Conservation (phyloP, 1,140 invertebrate genomes). For the Dysdera silvatica region DNA sequence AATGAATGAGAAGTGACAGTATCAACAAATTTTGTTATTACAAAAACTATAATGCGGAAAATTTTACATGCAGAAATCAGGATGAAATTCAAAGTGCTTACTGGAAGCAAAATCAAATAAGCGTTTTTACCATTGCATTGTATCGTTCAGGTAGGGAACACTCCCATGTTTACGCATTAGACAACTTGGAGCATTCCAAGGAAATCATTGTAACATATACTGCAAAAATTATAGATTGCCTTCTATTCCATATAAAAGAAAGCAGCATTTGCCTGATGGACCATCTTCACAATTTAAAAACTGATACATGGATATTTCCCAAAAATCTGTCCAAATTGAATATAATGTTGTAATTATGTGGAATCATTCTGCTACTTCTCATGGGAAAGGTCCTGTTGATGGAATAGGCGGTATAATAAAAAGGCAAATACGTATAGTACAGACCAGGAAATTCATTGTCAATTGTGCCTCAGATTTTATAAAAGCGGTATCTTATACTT, state of each 20-base stretch:
- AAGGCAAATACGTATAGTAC: too few relatives aligned
- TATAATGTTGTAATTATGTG: too few relatives aligned
- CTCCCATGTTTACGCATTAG: neutral
- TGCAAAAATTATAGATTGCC: neutral
- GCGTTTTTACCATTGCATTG: neutral
- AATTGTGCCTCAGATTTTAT: too few relatives aligned
- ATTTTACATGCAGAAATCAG: neutral
- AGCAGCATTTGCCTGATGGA: neutral
- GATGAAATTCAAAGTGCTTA: constrained; percentile 5
- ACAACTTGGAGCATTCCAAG: neutral
- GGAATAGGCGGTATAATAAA: too few relatives aligned
- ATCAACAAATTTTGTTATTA: too few relatives aligned
- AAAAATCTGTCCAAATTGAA: too few relatives aligned
- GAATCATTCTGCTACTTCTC: too few relatives aligned
- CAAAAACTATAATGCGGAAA: too few relatives aligned
- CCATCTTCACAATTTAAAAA: constrained; percentile 7
- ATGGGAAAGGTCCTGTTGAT: too few relatives aligned
- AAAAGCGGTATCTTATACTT: too few relatives aligned
- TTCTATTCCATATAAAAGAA: neutral
- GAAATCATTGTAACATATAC: neutral
- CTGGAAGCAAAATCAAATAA: neutral
- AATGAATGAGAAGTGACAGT: too few relatives aligned
- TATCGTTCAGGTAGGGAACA: neutral
- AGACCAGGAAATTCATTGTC: too few relatives aligned
- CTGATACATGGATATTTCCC: neutral